These are phyloP conservation scores for Drosophila limbata DNA, from an alignment of 2,888 invertebrate species.

Conservation along the genomic window DNA sequence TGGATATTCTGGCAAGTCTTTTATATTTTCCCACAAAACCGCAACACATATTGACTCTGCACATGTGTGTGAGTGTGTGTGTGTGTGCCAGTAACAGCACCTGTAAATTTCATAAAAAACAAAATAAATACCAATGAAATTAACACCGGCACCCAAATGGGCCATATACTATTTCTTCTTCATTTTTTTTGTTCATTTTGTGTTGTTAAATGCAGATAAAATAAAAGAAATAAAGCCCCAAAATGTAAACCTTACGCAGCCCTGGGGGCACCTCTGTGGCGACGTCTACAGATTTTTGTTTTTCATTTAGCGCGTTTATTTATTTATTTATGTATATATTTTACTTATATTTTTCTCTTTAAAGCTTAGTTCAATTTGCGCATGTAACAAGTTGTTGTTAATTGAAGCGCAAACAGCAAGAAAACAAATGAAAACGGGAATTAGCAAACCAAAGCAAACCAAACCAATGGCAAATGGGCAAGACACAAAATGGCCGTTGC, in stretches of 20 bases:
- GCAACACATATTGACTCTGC: not conserved
- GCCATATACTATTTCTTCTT: constrained; percentile 34
- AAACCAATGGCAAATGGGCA: constrained; percentile 58
- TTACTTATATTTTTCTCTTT: constrained; percentile 27
- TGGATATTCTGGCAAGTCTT: not conserved
- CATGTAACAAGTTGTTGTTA: constrained; percentile 81
- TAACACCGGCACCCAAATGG: constrained; percentile 63
- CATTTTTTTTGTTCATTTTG: constrained; percentile 2
- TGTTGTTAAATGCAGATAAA: no score
- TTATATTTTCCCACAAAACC: constrained; percentile 57
- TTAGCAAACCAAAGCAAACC: constrained; percentile 55
- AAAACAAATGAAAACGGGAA: constrained; percentile 64
- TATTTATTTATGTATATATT: constrained; percentile 40
- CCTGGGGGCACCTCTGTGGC: constrained; percentile 13
- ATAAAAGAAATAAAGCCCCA: constrained; percentile 24
- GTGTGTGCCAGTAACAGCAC: constrained; percentile 24
- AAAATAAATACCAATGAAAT: constrained; percentile 70
- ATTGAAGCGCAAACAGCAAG: constrained; percentile 67
- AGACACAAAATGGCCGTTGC: constrained; percentile 65
- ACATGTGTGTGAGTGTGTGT: constrained; percentile 12
- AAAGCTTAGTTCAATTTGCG: constrained; percentile 70
- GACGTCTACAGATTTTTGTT: constrained; percentile 20
- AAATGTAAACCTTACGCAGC: constrained; percentile 69
- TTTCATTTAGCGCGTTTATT: constrained; percentile 67
- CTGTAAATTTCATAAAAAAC: constrained; percentile 60